Conservation (phyloP, 2,888 invertebrate genomes). For the Chrysolina haemoptera region DNA sequence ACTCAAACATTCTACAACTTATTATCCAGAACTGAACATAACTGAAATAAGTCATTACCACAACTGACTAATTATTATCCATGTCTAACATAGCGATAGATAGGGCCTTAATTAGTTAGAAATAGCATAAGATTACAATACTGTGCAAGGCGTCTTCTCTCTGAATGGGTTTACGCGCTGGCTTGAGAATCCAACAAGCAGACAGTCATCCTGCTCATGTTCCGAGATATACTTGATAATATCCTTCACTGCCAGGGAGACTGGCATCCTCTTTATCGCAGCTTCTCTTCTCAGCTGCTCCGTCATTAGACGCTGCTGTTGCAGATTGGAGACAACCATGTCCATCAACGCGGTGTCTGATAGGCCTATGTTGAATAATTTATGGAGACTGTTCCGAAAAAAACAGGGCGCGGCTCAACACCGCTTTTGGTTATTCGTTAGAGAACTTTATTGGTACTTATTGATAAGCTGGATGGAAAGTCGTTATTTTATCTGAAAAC, state of each 20-base stretch:
- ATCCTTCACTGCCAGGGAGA: conserved; percentile 92
- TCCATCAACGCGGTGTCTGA: conserved; percentile 92
- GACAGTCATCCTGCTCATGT: conserved; percentile 93
- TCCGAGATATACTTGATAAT: conserved; percentile 93
- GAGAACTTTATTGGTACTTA: neutral
- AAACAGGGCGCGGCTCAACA: conserved; percentile 40
- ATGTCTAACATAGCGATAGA: conserved; percentile 17
- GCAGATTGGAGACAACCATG: conserved; percentile 94
- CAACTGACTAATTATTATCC: neutral
- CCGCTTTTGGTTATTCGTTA: conserved; percentile 24
- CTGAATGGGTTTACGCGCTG: conserved; percentile 97
- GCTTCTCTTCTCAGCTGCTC: conserved; percentile 95
- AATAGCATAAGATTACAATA: conserved; percentile 75
- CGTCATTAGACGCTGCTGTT: conserved; percentile 94
- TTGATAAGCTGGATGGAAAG: neutral
- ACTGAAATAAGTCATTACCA: neutral
- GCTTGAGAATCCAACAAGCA: conserved; percentile 93
- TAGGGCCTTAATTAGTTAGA: neutral
- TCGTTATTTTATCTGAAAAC: neutral
- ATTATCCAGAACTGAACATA: neutral
- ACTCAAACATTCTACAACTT: too few species aligned
- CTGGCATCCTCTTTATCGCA: conserved; percentile 87
- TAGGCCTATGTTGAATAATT: conserved; percentile 82
- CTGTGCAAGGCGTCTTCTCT: conserved; percentile 90
- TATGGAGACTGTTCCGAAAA: conserved; percentile 19